These are phyloP conservation scores for Triplophysa yarkandensis DNA, from an alignment of 2,797 vertebrate genomes.

Conservation along the genomic window DNA sequence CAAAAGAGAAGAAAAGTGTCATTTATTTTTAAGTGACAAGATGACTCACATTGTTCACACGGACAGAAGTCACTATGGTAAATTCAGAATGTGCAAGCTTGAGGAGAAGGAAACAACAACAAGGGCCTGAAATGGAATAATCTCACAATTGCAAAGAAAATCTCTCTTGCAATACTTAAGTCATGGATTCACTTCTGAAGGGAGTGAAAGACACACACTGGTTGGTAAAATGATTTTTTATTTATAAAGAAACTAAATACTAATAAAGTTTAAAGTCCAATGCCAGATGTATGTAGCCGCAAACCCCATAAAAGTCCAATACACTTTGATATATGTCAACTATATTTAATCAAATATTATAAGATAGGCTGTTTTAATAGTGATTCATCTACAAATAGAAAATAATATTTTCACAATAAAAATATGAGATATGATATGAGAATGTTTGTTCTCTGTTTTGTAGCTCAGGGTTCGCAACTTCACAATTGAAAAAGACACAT, in stretches of 20 bases:
- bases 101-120: background rate
- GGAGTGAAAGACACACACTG: too few species aligned
- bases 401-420: background rate
- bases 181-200: background rate
- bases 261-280: background rate
- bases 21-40: conserved; percentile 4
- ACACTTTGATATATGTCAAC: background rate
- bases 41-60: background rate
- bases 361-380: background rate
- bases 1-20: background rate
- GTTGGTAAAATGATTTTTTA: too few species aligned
- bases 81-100: background rate
- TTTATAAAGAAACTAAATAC: background rate
- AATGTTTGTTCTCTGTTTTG: background rate
- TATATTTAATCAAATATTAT: background rate
- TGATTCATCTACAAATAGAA: background rate
- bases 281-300: background rate
- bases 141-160: background rate
- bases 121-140: background rate
- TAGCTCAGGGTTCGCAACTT: too few species aligned
- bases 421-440: too few species aligned
- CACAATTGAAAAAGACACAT: too few species aligned
- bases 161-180: background rate
- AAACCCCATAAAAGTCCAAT: background rate
- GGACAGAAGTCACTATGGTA: background rate